Evolutionary conservation across 2,888 invertebrate genomes (phyloP).

Genomic region (Leptinotarsa peninsularis): DNA sequence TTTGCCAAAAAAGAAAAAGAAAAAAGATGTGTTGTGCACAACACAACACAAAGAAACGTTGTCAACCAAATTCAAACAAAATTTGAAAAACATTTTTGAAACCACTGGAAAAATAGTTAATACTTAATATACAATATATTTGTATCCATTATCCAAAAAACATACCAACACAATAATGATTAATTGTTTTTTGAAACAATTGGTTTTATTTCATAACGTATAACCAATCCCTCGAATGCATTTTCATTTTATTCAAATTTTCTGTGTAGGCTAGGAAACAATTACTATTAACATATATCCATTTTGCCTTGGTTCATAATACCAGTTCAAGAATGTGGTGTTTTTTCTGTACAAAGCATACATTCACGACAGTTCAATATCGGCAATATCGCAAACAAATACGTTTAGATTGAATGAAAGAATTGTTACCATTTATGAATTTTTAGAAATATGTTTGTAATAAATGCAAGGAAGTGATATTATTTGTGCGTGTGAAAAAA

Average conservation of each 20-base stretch:
- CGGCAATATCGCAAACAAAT: conserved; percentile 4
- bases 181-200: conserved; percentile 44
- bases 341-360: conserved; percentile 43
- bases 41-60: no score
- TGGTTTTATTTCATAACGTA: conserved; percentile 51
- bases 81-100: no score
- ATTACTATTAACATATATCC: conserved; percentile 51
- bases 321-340: conserved; percentile 45
- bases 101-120: no score
- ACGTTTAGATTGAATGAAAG: neutral
- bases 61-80: no score
- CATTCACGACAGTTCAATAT: conserved; percentile 34
- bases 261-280: conserved; percentile 49
- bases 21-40: no score
- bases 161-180: conserved; percentile 21
- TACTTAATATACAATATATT: neutral
- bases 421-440: neutral
- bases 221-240: conserved; percentile 57
- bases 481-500: no score
- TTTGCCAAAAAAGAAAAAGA: no score
- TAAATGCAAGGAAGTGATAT: no score
- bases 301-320: conserved; percentile 49
- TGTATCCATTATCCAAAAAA: conserved; percentile 7
- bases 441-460: neutral
- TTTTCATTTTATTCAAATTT: conserved; percentile 61